Conservation (phyloP, 2,888 invertebrate species). For the Andricus quercusramuli region DNA sequence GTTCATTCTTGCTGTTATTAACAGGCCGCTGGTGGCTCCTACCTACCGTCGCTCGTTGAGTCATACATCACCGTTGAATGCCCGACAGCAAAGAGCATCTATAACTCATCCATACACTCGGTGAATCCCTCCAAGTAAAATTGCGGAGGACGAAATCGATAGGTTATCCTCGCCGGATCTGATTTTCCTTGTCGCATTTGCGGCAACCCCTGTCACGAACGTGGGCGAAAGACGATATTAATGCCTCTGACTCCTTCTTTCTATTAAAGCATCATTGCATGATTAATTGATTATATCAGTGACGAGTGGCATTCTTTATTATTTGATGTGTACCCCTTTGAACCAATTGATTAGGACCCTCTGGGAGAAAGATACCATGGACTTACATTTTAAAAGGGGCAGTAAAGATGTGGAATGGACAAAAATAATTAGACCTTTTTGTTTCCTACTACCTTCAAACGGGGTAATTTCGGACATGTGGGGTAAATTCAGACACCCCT, state of each 20-base stretch:
- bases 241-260: neutral
- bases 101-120: conserved; percentile 75
- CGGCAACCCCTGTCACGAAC: conserved; percentile 48
- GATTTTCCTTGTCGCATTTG: conserved; percentile 25
- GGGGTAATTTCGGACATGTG: too few relatives aligned
- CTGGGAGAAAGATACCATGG: too few relatives aligned
- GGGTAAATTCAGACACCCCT: too few relatives aligned
- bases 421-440: too few relatives aligned
- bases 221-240: conserved; percentile 50
- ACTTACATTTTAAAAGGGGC: too few relatives aligned
- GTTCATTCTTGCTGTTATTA: conserved; percentile 72
- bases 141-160: conserved; percentile 71
- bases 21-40: conserved; percentile 69
- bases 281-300: too few relatives aligned
- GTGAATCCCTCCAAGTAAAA: conserved; percentile 60
- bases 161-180: conserved; percentile 53
- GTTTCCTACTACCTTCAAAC: too few relatives aligned
- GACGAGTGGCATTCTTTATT: too few relatives aligned
- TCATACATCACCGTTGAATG: conserved; percentile 75
- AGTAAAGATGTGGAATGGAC: too few relatives aligned
- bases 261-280: neutral
- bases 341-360: too few relatives aligned
- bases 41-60: conserved; percentile 71
- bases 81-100: conserved; percentile 74
- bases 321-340: too few relatives aligned